These are phyloP conservation scores for Andrena flavipes DNA, from an alignment of 2,888 invertebrate genomes.

Conservation along the genomic window DNA sequence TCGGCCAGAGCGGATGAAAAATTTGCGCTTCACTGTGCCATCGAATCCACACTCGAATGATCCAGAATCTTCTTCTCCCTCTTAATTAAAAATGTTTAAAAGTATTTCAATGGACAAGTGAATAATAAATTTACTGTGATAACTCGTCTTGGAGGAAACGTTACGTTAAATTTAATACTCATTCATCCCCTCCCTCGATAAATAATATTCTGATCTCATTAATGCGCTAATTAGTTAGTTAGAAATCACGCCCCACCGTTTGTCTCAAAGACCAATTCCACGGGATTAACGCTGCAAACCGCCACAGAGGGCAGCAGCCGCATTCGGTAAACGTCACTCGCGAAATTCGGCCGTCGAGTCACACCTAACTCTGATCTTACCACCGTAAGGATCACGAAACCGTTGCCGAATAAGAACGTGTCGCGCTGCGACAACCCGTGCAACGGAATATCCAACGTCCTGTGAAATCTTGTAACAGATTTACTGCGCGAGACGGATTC, in stretches of 20 bases:
- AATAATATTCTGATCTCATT: no score
- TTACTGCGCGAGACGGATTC: neutral
- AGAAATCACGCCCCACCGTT: neutral
- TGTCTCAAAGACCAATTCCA: neutral
- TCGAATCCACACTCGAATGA: neutral
- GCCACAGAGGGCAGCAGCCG: neutral
- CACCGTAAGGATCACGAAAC: neutral
- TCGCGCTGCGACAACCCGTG: neutral
- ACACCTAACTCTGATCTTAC: neutral
- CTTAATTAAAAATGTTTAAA: neutral
- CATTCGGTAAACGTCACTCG: neutral
- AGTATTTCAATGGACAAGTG: neutral
- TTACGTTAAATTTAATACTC: no score
- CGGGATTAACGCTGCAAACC: neutral
- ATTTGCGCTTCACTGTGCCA: conserved; percentile 14
- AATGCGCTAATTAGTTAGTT: no score
- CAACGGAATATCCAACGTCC: neutral
- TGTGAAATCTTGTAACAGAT: neutral
- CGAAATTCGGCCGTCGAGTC: neutral
- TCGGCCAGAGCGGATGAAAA: conserved; percentile 50
- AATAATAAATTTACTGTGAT: no score
- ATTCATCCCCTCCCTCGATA: no score
- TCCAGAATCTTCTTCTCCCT: neutral
- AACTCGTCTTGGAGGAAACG: no score
- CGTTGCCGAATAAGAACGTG: neutral